These are phyloP conservation scores for Nerophis ophidion DNA, from an alignment of 2,113 vertebrate genomes.

Conservation along the genomic window DNA sequence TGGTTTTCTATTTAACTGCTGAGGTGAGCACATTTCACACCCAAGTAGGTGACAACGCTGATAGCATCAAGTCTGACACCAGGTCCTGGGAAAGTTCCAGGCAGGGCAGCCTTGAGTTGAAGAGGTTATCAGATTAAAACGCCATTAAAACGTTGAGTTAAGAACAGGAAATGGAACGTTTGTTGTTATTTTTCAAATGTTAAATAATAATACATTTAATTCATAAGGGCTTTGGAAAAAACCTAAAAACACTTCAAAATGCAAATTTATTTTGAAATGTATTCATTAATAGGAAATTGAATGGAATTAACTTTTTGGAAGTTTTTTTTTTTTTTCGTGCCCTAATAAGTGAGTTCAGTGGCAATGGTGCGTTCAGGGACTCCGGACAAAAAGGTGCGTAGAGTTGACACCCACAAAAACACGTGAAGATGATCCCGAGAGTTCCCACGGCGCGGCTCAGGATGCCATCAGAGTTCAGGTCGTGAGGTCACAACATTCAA, in stretches of 20 bases:
- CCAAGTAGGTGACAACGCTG: constrained; percentile 34
- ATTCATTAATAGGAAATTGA: not conserved
- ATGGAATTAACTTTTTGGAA: not conserved
- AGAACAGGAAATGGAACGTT: not conserved
- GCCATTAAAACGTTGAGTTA: not conserved
- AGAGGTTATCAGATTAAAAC: constrained; percentile 22
- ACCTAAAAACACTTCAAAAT: too few species aligned
- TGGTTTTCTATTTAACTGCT: constrained; percentile 29
- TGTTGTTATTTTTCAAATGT: not conserved
- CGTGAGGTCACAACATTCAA: not conserved
- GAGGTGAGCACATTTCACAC: constrained; percentile 49
- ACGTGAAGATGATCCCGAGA: constrained; percentile 17
- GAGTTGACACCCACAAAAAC: constrained; percentile 45
- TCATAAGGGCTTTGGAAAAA: too few species aligned
- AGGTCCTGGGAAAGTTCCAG: constrained; percentile 42
- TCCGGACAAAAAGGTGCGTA: constrained; percentile 25
- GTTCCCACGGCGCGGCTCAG: constrained; percentile 30
- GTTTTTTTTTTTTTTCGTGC: not conserved
- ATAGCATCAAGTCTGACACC: constrained; percentile 34
- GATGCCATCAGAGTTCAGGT: constrained; percentile 25
- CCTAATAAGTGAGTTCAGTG: constrained; percentile 1
- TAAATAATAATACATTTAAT: too few species aligned
- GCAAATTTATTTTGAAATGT: not conserved
- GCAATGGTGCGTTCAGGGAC: constrained; percentile 8
- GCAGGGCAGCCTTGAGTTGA: constrained; percentile 13